Conservation (phyloP, 1,140 invertebrate genomes). For the Manduca sexta region DNA sequence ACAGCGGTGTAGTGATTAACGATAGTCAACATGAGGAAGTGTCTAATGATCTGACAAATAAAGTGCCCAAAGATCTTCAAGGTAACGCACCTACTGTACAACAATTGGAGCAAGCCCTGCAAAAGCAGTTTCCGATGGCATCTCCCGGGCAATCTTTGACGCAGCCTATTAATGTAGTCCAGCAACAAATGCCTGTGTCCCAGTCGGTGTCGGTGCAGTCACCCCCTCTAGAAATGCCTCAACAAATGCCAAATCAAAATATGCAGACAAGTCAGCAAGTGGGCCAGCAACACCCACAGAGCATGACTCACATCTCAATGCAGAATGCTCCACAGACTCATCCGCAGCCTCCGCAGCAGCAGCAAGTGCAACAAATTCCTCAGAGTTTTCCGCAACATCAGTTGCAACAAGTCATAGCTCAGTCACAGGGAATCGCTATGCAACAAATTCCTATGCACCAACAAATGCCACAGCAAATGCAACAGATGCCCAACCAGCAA, state of each 20-base stretch:
- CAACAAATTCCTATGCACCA: slow-evolving; percentile 71
- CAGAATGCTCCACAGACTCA: slow-evolving; percentile 55
- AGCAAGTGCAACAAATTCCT: slow-evolving; percentile 68
- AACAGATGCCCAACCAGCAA: slow-evolving; percentile 69
- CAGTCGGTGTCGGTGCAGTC: slow-evolving; percentile 68
- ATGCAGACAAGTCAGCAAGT: slow-evolving; percentile 58
- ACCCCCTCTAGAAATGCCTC: slow-evolving; percentile 68
- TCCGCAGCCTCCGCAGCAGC: slow-evolving; percentile 49
- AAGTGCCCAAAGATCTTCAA: slow-evolving; percentile 62
- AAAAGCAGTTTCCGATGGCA: slow-evolving; percentile 69
- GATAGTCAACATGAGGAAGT: slow-evolving; percentile 69
- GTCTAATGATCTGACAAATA: slow-evolving; percentile 58
- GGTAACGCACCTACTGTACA: slow-evolving; percentile 57
- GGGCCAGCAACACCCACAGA: slow-evolving; percentile 65
- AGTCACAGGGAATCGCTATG: slow-evolving; percentile 66
- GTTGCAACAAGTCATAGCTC: slow-evolving; percentile 71
- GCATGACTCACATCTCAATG: slow-evolving; percentile 70
- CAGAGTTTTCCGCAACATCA: slow-evolving; percentile 74
- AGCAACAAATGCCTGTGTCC: slow-evolving; percentile 63
- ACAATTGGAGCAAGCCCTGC: slow-evolving; percentile 62
- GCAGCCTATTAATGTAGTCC: slow-evolving; percentile 66
- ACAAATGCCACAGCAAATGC: slow-evolving; percentile 69
- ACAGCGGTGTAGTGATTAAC: slow-evolving; percentile 68
- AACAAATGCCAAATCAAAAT: slow-evolving; percentile 64
- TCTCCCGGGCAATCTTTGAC: slow-evolving; percentile 69